These are phyloP conservation scores for Carterocephalus palaemon DNA, from an alignment of 2,888 invertebrate genomes.

Conservation along the genomic window DNA sequence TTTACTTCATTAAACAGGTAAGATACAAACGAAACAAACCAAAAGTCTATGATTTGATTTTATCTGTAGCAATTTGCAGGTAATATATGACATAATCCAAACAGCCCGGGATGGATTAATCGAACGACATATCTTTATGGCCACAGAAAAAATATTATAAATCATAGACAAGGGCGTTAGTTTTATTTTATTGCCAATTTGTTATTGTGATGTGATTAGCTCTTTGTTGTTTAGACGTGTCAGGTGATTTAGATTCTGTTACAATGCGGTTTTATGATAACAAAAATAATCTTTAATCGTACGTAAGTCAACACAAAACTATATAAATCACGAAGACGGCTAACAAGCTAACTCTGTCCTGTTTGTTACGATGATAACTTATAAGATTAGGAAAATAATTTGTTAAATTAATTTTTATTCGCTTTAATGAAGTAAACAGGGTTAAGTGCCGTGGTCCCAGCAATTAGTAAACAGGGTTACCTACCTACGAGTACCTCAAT, in stretches of 20 bases:
- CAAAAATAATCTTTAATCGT: too few species aligned
- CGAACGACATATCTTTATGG: constrained; percentile 39
- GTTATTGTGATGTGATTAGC: constrained; percentile 44
- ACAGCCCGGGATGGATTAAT: constrained; percentile 32
- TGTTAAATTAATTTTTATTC: too few species aligned
- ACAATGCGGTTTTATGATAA: too few species aligned
- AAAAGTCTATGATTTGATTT: constrained; percentile 44
- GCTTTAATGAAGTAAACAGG: too few species aligned
- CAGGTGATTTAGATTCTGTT: constrained; percentile 14
- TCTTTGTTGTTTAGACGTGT: constrained; percentile 41
- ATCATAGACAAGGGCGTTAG: constrained; percentile 45
- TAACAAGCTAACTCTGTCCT: too few species aligned
- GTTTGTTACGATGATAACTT: too few species aligned
- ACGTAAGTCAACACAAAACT: too few species aligned
- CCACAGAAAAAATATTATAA: constrained; percentile 40
- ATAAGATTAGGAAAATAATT: too few species aligned
- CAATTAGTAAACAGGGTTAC: too few species aligned
- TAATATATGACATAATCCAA: constrained; percentile 73
- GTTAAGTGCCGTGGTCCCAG: too few species aligned
- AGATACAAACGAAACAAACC: constrained; percentile 29
- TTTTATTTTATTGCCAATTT: constrained; percentile 52
- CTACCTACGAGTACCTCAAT: too few species aligned
- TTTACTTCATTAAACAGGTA: constrained; percentile 16
- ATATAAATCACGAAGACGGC: too few species aligned
- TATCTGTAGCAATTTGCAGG: constrained; percentile 68